Base-by-base conservation (phyloP, 2,888 invertebrate genomes). In the Zygaena filipendulae region DNA sequence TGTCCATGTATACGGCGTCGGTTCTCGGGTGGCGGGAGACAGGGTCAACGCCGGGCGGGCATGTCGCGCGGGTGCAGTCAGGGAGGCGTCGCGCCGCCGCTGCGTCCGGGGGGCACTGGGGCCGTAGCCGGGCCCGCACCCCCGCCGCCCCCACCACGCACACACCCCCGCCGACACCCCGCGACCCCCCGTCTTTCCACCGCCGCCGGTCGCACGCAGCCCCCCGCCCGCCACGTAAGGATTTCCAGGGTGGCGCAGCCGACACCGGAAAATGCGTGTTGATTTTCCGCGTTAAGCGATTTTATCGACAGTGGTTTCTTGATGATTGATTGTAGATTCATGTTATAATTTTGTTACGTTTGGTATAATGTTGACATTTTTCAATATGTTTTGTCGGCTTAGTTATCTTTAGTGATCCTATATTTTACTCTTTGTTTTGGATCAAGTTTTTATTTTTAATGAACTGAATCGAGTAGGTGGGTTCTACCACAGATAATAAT, bases 1-100 rank as follows among this genome's bases (percentile, higher is more conserved):
- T 81, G 79, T 81, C 81, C 81, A 81, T 81, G 74, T 70, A 75
- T 67, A 68, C 74, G 71, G 60, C 63, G 60, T 62, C 69, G 43
- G 49, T 52, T 52, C 52, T 63, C 66, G 72, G 72, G 71, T 66
- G 70, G 69, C 62, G 68, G 62, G 70, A 67, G 67, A 60, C 57
- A 44, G 52, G 62, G 67, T 70, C 66, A 72, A 59, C 68, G 60
- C 58, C 60, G 45, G 16, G 16, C 16, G 16, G 16, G 59, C 74
- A 77, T 71, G 56, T 60, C 71, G 68, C 66, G 69, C 68, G 71
- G 61, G 67, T 61, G 48, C 41, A 33, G 45, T 47, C 59, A 52
- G 71, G 72, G 74, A 70, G 74, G 74, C 72, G 74, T 72, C 74
- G 68, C 68, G 64, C 72, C 75, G 71, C 68, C 70, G 56, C 69